Evolutionary conservation across 2,113 vertebrate species (phyloP).

Genomic region (Datnioides undecimradiatus): DNA sequence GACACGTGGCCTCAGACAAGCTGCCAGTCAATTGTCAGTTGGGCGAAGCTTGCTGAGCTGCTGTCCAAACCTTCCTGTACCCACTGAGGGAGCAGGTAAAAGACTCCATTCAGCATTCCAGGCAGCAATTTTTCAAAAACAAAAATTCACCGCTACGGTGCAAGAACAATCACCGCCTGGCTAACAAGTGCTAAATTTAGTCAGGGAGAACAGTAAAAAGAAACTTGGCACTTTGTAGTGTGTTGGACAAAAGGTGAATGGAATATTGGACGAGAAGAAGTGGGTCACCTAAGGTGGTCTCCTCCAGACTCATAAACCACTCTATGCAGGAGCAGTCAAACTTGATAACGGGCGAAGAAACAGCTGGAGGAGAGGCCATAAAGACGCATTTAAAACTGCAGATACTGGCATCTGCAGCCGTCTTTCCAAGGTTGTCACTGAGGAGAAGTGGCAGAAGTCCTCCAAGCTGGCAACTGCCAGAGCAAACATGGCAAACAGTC

Average conservation of each 20-base stretch:
- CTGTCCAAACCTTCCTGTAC: neutral
- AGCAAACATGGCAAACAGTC: conserved; percentile 56
- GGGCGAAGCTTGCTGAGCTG: neutral
- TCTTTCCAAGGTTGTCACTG: conserved; percentile 37
- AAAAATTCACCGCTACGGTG: neutral
- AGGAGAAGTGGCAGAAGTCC: conserved; percentile 31
- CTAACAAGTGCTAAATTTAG: conserved; percentile 36
- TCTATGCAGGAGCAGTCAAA: conserved; percentile 26
- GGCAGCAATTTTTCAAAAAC: conserved; percentile 18
- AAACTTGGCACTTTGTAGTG: conserved; percentile 19
- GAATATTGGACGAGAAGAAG: conserved; percentile 58
- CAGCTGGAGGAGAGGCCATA: conserved; percentile 24
- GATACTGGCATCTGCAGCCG: conserved; percentile 14
- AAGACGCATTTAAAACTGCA: conserved; percentile 30
- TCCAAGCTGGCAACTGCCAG: conserved; percentile 26
- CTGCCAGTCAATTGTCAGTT: conserved; percentile 43
- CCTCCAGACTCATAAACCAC: conserved; percentile 39
- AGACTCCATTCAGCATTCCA: neutral
- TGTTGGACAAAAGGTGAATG: conserved; percentile 50
- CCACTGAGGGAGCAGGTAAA: conserved; percentile 2
- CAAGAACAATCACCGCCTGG: conserved; percentile 5
- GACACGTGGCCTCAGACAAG: neutral
- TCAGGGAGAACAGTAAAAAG: conserved; percentile 8
- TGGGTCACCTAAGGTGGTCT: conserved; percentile 59
- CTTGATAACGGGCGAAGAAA: conserved; percentile 43